Conservation (phyloP, 2,888 invertebrate genomes). For the Pyrrhia umbra region DNA sequence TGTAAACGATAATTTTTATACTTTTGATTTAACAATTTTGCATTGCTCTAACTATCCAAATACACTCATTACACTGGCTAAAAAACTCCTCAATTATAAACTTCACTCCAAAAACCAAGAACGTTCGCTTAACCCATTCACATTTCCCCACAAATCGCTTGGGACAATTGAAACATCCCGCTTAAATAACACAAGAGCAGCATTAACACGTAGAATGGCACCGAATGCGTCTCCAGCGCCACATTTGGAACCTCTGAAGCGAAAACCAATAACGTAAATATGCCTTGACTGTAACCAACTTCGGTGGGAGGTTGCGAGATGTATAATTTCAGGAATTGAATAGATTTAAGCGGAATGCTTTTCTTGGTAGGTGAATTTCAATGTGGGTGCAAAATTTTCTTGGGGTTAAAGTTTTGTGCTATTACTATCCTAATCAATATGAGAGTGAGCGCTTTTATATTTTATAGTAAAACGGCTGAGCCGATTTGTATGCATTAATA, state of each 20-base stretch:
- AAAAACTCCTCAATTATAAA: background rate
- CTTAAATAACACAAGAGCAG: constrained; percentile 63
- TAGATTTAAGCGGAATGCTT: background rate
- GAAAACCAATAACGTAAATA: constrained; percentile 74
- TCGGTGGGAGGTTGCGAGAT: constrained; percentile 17
- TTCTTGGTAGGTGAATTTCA: background rate
- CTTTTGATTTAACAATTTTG: too few species aligned
- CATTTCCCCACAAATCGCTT: constrained; percentile 52
- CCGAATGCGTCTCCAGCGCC: constrained; percentile 72
- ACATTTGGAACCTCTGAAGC: constrained; percentile 66
- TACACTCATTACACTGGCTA: too few species aligned
- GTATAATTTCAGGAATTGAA: background rate
- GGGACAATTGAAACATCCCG: constrained; percentile 61
- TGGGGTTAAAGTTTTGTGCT: background rate
- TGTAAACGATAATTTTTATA: too few species aligned
- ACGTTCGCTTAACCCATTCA: constrained; percentile 19
- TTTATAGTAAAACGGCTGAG: too few species aligned
- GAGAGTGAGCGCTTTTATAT: too few species aligned
- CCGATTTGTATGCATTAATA: too few species aligned
- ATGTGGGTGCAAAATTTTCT: background rate
- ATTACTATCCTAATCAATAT: background rate
- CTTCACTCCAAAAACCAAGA: background rate
- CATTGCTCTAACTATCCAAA: too few species aligned
- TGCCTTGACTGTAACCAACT: constrained; percentile 51
- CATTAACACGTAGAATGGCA: constrained; percentile 60